Percentiles rank a stretch among this genome's conserved stretches.
These are phyloP conservation scores for Cottoperca gobio DNA, from an alignment of 2,797 vertebrate species.

Conservation along the genomic window DNA sequence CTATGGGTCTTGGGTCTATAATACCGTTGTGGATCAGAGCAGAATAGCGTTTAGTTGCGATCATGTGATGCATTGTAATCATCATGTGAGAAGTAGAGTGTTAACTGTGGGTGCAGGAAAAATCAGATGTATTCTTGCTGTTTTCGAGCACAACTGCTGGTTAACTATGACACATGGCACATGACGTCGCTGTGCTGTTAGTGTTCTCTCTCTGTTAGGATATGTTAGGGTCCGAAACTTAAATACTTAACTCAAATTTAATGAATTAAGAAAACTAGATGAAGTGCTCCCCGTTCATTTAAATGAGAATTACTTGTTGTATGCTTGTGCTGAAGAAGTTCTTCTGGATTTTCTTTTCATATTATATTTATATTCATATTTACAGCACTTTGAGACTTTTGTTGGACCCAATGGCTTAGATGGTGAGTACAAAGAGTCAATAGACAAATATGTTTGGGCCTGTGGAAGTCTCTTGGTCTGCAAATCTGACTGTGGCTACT, in stretches of 20 bases:
- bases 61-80: no score
- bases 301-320: not conserved
- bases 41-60: not conserved
- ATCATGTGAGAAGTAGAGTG: not conserved
- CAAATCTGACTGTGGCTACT: conserved; percentile 46
- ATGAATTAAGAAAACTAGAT: not conserved
- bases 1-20: not conserved
- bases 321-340: not conserved
- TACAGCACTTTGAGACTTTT: not conserved
- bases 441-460: conserved; percentile 5
- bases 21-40: not conserved
- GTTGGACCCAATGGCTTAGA: not conserved
- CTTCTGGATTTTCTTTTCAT: no score
- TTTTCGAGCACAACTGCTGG: no score
- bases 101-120: not conserved
- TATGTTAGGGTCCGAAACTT: not conserved
- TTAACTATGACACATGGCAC: no score
- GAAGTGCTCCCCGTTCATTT: not conserved
- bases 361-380: no score
- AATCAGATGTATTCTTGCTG: no score
- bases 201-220: not conserved
- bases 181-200: not conserved
- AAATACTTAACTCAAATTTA: no score
- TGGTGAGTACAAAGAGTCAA: not conserved
- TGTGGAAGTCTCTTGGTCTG: conserved; percentile 23